A percentile compares a stretch with the other conserved stretches of the same genome.
Evolutionary conservation across 2,113 vertebrate genomes (phyloP).

Genomic region (Plecotus auritus): DNA sequence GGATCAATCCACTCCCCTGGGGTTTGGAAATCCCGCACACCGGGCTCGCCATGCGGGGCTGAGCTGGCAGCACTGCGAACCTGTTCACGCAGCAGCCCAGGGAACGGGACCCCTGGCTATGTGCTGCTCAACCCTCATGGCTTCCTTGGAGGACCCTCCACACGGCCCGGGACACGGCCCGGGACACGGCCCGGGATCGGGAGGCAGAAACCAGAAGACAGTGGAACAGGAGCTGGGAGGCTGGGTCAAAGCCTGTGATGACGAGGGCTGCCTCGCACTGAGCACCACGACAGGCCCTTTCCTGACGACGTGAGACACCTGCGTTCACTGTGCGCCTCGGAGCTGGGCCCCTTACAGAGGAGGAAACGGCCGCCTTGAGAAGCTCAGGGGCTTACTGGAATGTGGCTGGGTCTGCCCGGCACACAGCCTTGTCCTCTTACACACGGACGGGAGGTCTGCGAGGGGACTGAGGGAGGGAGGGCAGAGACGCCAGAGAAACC

Average conservation of each 20-base stretch:
- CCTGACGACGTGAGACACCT: background rate
- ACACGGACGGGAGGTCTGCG: rapidly evolving
- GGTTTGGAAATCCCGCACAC: rapidly evolving
- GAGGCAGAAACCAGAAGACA: background rate
- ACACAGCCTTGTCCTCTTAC: rapidly evolving
- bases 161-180: background rate
- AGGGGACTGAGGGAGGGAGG: background rate
- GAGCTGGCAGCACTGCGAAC: background rate
- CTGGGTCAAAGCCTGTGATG: background rate
- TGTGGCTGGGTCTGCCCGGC: background rate
- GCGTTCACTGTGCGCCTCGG: background rate
- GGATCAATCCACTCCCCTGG: background rate
- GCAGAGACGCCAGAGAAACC: background rate
- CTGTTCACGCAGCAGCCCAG: rapidly evolving
- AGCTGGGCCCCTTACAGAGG: background rate
- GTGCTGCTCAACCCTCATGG: background rate
- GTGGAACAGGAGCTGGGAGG: background rate
- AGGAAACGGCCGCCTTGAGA: background rate
- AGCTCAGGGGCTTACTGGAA: background rate
- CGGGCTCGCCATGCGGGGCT: rapidly evolving
- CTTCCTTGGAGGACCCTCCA: background rate
- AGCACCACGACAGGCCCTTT: rapidly evolving
- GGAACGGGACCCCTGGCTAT: rapidly evolving
- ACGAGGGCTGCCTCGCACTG: background rate
- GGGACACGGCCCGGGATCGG: background rate